Conservation (phyloP, 1,140 invertebrate species). For the Acromyrmex echinatior region DNA sequence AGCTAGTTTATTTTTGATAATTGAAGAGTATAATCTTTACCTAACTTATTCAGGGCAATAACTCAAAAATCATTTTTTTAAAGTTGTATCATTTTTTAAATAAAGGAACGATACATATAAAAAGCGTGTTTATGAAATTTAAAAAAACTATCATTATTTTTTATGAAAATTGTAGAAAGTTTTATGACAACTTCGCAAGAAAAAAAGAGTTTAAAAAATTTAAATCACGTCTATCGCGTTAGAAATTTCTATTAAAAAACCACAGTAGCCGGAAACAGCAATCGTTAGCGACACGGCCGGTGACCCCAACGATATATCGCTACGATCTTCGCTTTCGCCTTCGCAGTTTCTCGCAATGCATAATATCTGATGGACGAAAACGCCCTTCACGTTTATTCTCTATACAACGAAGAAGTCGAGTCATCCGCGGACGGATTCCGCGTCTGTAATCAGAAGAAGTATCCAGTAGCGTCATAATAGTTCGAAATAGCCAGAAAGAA, state of each 20-base stretch:
- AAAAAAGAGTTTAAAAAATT: not conserved
- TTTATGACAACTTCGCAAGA: not conserved
- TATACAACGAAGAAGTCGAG: constrained; percentile 3
- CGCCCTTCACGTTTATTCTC: not conserved
- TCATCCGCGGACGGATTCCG: constrained; percentile 46
- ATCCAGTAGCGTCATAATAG: constrained; percentile 42
- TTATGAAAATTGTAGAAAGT: not conserved
- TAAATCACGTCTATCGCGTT: not conserved
- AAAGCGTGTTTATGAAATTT: not conserved
- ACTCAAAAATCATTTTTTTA: too few species aligned
- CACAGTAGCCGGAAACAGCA: constrained; percentile 1
- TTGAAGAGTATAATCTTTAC: too few species aligned
- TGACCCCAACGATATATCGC: not conserved
- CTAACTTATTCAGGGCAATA: too few species aligned
- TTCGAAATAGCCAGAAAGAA: constrained; percentile 32
- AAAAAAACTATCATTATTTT: not conserved
- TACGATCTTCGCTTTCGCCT: constrained; percentile 52
- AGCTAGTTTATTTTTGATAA: too few species aligned
- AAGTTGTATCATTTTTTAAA: too few species aligned
- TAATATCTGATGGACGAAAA: not conserved
- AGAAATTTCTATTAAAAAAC: not conserved
- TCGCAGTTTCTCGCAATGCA: constrained; percentile 44
- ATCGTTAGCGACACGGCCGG: constrained; percentile 33
- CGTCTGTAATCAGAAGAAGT: constrained; percentile 52
- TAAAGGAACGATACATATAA: too few species aligned